Base-by-base conservation (phyloP, 2,888 invertebrate genomes). In the Meloe dianella region DNA sequence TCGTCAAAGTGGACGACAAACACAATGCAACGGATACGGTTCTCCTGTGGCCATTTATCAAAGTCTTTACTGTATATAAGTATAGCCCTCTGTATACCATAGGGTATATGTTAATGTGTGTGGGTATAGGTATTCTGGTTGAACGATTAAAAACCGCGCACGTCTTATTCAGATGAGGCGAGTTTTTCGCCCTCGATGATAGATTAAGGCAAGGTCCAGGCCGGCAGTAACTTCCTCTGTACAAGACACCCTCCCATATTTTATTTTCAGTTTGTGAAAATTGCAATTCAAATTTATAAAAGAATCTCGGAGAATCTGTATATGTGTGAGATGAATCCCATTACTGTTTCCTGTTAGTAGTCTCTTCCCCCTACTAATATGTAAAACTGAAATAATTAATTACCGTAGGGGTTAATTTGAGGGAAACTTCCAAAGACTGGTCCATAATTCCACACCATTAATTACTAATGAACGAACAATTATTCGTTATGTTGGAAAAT, bases 1-100 rank as follows among this genome's bases (percentile, higher is more conserved):
- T 79, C 77, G 54, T 77, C 73, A 75, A 75, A 79, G 78, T 79
- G 78, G 79, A 78, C 78, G 79, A 79, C 78, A 79, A 79, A 79
- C 74, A 78, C 78, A 79, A 79, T 77, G 77, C 79, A 76, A 75
- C 75, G 67, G 68, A 72, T 69, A 70, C 68, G 35, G 66, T 64
- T 68, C 47, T 56, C 63, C 63, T 22, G 30, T 30, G 27, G 47
- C 64, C 69, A 69, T 69, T 69, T 69, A 69, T 69, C 69, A 69
- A 69, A 68, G 60, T 47, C 20, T 59, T 61, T 61, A 30, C 61
- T 30, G 38, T 60, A 35, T 30, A 27, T 54, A 54, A 54, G 54
- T 54, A 27, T 54, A 54, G 54, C 54, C 22, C 54, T 54, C 27
- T 27, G 24, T 27, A 24, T 54, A 47, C n/a, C 41, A 24, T 12